Evolutionary conservation across 2,888 invertebrate genomes (phyloP), one percentile per base, ranked within the genome.

Genomic region (Erannis defoliaria): DNA sequence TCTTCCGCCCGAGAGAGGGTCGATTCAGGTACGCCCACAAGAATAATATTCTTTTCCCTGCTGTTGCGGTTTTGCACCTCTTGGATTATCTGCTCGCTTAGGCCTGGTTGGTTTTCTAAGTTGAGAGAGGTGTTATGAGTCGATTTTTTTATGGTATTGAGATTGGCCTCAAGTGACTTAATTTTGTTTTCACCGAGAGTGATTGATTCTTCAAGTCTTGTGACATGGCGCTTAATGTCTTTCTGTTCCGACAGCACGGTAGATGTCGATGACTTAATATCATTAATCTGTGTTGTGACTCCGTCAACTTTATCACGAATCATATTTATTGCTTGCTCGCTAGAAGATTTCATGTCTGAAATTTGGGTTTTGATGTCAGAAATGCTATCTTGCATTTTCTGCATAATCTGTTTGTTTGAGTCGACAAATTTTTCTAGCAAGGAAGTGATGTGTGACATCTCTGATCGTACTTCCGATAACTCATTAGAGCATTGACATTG

Each of bases 11-110:
- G 57, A 49, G n/a, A 0, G 48, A 19, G 49, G 56, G 55, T 46
- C 64, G 5, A 43, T 70, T 73, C 70, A 2, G 57, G 10, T 23
- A 73, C 59, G 46, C 73, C 73, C 33, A 65, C 69, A 40, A 75
- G 55, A 0, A 75, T 59, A 5, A 75, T 58, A 37, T 76, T 71
- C 63, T 70, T 72, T 21, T 70, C 45, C 9, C 60, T 35, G 12
- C n/a, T n/a, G n/a, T n/a, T n/a, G n/a, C n/a, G n/a, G n/a, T n/a
- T n/a, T 50, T 26, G 9, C 29, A 35, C 4, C 50, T 57, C 62
- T 18, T 35, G 38, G 16, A 62, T 42, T 0, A 56, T 37, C 23
- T 53, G 19, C 18, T 62, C 62, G 16, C 42, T 16, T 10, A 29
- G n/a, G n/a, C n/a, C n/a, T n/a, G n/a, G n/a, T n/a, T n/a, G n/a